These are phyloP conservation scores for Penaeus chinensis DNA, from an alignment of 1,140 invertebrate species.

Conservation along the genomic window DNA sequence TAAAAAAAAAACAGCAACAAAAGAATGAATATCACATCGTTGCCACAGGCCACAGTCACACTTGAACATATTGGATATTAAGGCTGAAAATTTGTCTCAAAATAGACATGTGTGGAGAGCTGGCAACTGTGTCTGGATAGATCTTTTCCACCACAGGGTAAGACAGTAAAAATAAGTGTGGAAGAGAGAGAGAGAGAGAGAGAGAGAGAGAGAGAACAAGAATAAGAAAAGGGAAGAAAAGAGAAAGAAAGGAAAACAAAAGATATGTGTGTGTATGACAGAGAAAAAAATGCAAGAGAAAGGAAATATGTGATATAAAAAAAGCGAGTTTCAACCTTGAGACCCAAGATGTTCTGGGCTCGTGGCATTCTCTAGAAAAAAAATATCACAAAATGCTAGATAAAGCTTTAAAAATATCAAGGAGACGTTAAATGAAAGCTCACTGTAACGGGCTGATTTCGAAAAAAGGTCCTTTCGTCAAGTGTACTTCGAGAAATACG, in stretches of 20 bases:
- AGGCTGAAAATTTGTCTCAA: conserved; percentile 33
- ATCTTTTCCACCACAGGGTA: conserved; percentile 17
- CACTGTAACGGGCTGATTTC: too few relatives aligned
- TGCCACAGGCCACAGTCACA: conserved; percentile 32
- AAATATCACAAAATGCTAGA: too few relatives aligned
- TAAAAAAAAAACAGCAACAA: conserved; percentile 19
- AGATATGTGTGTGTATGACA: too few relatives aligned
- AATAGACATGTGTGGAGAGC: background rate
- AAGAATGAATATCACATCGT: background rate
- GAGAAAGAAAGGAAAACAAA: too few relatives aligned
- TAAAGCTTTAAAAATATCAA: too few relatives aligned
- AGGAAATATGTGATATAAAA: background rate
- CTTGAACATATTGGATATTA: conserved; percentile 42
- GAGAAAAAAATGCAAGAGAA: too few relatives aligned
- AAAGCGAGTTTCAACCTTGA: conserved; percentile 37
- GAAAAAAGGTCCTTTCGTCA: too few relatives aligned
- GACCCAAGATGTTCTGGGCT: conserved; percentile 44
- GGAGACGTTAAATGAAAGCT: too few relatives aligned
- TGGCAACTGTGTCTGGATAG: conserved; percentile 21
- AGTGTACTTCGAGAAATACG: too few relatives aligned
- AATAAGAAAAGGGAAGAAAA: background rate
- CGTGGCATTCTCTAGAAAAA: conserved; percentile 10
- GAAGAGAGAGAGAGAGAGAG: conserved; percentile 5
- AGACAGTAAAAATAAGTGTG: background rate
- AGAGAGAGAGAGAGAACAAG: background rate